Evolutionary conservation across 2,797 vertebrate species (phyloP), one percentile per base, ranked within the genome.

Genomic region (Microctenopoma lineatum): DNA sequence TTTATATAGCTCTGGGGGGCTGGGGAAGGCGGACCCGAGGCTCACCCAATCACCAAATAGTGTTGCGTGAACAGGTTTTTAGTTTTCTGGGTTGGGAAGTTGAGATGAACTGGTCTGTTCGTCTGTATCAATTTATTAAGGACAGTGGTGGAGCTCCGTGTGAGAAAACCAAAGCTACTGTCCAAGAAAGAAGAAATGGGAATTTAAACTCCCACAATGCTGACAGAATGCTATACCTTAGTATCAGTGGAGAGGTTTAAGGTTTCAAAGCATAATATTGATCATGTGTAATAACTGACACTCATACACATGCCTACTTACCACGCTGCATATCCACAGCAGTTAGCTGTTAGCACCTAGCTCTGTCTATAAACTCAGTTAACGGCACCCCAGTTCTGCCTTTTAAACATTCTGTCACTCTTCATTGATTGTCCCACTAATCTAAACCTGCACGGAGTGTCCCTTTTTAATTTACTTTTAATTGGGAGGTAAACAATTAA

Each of bases 1-100:
- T 81, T 95, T 95, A 93, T 95, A 96, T 95, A 95, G 83, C 44
- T 59, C 39, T 2, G 7, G 81, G 78, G 67, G 92, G 88, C 77
- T 77, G 63, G 21, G 61, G 84, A 73, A 54, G 93, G 93, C 84
- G 90, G 87, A 73, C 62, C 55, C 51, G 79, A 4, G 13, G 57
- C 45, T 81, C 80, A 84, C 72, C 94, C 94, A 96, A 95, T 96
- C 88, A 86, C 73, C 54, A 29, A 5, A 14, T 61, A 7, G 69
- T 71, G 83, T 77, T 83, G 54, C 51, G 65, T 73, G 59, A 59
- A 55, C 38, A 61, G 51, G 21, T 50, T 61, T 57, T 15, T 53
- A 15, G 32, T 58, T 70, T 78, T 41, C 70, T 56, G 44, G 63
- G 46, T 63, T 57, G 42, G 34, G 32, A 47, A 66, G 48, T 12